Evolutionary conservation across 2,888 invertebrate species (phyloP).

Genomic region (Diarsia rubi): DNA sequence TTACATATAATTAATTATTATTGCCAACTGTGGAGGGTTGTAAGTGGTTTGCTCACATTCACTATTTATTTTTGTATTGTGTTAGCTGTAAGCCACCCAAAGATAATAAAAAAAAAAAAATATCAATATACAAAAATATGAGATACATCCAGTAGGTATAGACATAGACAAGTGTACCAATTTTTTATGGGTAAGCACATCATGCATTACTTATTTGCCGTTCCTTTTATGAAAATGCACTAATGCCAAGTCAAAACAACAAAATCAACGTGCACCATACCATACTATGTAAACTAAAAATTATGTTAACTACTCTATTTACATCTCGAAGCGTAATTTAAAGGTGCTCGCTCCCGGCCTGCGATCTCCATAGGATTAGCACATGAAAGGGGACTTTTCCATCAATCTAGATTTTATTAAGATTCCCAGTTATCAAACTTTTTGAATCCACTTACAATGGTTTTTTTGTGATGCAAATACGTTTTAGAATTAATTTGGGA

Average conservation of each 20-base stretch:
- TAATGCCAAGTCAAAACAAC: not conserved
- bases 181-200: too few relatives aligned
- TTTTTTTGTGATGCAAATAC: constrained; percentile 18
- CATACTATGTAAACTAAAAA: constrained; percentile 4
- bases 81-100: too few relatives aligned
- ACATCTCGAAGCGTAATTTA: constrained; percentile 14
- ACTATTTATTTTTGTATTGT: too few relatives aligned
- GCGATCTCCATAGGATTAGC: constrained; percentile 62
- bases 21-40: too few relatives aligned
- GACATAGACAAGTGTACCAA: too few relatives aligned
- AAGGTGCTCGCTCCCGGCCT: constrained; percentile 13
- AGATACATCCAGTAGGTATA: too few relatives aligned
- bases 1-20: too few relatives aligned
- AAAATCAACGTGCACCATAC: not conserved
- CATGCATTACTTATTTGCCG: too few relatives aligned
- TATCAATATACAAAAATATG: too few relatives aligned
- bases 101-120: too few relatives aligned
- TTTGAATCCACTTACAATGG: constrained; percentile 27
- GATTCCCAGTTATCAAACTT: constrained; percentile 49
- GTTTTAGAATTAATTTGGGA: not conserved
- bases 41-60: too few relatives aligned
- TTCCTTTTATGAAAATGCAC: not conserved
- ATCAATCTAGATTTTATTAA: constrained; percentile 61
- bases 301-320: constrained; percentile 30
- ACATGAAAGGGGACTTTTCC: constrained; percentile 56